A percentile compares a stretch with the other conserved stretches of the same genome.
Conservation (phyloP, 2,797 vertebrate species). For the Sebastes glaucus region DNA sequence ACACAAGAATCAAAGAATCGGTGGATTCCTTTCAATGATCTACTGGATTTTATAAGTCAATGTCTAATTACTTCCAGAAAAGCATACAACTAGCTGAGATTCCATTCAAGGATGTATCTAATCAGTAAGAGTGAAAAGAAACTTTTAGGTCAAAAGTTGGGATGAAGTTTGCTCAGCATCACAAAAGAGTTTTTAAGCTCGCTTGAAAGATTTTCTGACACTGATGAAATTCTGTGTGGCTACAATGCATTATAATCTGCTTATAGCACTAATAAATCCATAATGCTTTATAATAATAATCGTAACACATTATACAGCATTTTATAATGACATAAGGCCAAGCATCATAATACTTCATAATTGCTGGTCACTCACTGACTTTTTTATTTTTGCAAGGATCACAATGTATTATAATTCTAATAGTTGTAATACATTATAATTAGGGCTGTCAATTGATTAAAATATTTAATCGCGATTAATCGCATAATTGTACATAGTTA, state of each 20-base stretch:
- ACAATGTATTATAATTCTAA: too few species aligned
- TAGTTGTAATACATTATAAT: too few species aligned
- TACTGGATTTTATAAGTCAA: background rate
- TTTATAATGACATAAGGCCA: too few species aligned
- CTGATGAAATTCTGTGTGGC: background rate
- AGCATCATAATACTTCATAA: too few species aligned
- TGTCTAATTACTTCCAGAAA: conserved; percentile 6
- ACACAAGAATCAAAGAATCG: background rate
- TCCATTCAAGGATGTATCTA: background rate
- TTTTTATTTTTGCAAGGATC: too few species aligned
- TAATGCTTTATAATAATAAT: background rate
- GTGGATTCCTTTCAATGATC: background rate
- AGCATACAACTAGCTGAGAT: background rate
- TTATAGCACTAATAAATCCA: background rate
- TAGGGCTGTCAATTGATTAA: too few species aligned
- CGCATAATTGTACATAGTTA: too few species aligned
- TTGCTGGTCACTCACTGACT: too few species aligned
- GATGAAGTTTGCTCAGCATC: background rate
- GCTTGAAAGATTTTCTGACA: background rate
- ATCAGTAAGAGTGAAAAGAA: background rate
- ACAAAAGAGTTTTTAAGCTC: background rate
- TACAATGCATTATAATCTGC: background rate
- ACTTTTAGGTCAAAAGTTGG: background rate
- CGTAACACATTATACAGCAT: background rate
- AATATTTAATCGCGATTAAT: too few species aligned